Conservation (phyloP, 2,113 vertebrate genomes). For the Ursus arctos region DNA sequence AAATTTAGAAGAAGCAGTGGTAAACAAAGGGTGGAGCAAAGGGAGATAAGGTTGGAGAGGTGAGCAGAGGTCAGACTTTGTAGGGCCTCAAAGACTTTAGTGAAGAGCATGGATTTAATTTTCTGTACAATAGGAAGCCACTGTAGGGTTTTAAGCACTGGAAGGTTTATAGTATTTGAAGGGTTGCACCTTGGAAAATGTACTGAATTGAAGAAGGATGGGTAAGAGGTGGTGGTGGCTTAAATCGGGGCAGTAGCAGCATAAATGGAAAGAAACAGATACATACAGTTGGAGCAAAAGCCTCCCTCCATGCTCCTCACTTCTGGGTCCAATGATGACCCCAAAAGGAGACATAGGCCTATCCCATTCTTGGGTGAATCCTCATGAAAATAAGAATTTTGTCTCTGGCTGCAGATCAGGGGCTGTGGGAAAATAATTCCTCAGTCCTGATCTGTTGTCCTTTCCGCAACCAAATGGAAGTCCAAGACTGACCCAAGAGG, state of each 20-base stretch:
- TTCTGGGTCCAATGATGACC: not conserved
- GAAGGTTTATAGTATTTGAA: not conserved
- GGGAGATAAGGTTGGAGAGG: not conserved
- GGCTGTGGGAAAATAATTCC: not conserved
- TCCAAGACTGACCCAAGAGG: not conserved
- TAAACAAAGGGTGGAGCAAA: not conserved
- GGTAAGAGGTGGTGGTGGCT: not conserved
- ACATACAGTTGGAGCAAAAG: not conserved
- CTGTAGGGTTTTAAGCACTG: not conserved
- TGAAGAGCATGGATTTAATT: not conserved
- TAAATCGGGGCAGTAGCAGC: not conserved
- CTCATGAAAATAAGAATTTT: slow-evolving; percentile 40
- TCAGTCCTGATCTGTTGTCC: not conserved
- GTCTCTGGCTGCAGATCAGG: not conserved
- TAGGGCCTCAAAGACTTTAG: not conserved
- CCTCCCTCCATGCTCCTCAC: not conserved
- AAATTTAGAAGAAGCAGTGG: slow-evolving; percentile 10
- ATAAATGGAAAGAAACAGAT: not conserved
- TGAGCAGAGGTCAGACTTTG: not conserved
- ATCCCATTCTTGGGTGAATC: not conserved
- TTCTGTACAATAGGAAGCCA: slow-evolving; percentile 39
- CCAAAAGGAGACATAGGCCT: not conserved
- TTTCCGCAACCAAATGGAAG: not conserved
- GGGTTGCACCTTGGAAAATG: not conserved
- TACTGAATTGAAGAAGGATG: not conserved